These are phyloP conservation scores for Heterodera carotae DNA, from an alignment of 1,140 invertebrate genomes.

Conservation along the genomic window DNA sequence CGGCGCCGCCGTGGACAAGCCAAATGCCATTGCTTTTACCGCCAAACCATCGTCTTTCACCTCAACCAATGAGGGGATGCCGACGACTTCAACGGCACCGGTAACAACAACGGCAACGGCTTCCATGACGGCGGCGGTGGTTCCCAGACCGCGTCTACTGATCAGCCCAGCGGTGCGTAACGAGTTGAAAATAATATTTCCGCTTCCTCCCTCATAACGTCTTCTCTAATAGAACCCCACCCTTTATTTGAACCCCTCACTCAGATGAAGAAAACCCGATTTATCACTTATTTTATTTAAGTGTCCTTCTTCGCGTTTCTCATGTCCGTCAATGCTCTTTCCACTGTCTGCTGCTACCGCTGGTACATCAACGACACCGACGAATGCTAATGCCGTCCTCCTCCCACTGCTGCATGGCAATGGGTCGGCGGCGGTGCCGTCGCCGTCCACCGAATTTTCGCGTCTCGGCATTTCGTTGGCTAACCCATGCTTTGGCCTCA, in stretches of 20 bases:
- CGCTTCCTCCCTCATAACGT: too few species aligned
- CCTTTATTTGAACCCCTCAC: too few species aligned
- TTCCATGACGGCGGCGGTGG: neutral
- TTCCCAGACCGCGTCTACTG: neutral
- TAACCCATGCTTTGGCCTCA: constrained; percentile 48
- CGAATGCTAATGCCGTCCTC: too few species aligned
- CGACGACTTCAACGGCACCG: neutral
- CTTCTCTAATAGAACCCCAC: too few species aligned
- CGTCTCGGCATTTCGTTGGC: constrained; percentile 54
- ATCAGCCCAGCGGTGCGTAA: neutral
- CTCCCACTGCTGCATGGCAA: neutral
- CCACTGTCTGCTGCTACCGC: neutral
- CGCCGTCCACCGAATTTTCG: constrained; percentile 60
- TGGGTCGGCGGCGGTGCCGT: constrained; percentile 54
- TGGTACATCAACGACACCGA: neutral
- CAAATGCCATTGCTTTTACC: constrained; percentile 3
- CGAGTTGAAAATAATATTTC: too few species aligned
- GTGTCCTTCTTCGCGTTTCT: constrained; percentile 7
- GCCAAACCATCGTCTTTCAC: too few species aligned
- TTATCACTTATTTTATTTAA: neutral
- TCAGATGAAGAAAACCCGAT: too few species aligned
- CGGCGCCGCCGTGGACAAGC: constrained; percentile 3
- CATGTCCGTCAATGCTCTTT: neutral
- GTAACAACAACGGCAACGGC: neutral
- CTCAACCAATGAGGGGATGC: neutral